A percentile compares a stretch with the other conserved stretches of the same genome.
phyloP scores from a whole-genome alignment of 2,797 vertebrate genomes.

The Liasis olivaceus region DNA sequence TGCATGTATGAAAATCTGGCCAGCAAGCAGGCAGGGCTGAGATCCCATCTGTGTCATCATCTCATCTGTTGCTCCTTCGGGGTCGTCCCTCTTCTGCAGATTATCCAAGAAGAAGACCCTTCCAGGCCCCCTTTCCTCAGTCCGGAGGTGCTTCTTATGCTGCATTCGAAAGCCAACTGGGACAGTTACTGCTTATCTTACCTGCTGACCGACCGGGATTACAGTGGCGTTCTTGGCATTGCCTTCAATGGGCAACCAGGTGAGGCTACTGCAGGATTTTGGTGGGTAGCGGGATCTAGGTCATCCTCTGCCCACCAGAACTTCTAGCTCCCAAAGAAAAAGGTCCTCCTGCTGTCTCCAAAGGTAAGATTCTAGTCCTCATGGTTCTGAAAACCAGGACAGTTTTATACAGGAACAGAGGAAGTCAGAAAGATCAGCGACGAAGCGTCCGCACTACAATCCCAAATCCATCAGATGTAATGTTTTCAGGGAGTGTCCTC shows the following conservation, averaged over 20 bases:
- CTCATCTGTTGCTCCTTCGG: background rate
- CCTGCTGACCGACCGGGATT: conserved; percentile 83
- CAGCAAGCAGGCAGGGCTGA: background rate
- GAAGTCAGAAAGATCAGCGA: too few relatives aligned
- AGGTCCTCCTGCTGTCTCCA: background rate
- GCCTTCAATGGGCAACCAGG: conserved; percentile 81
- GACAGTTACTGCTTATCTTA: conserved; percentile 83
- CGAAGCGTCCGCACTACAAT: too few relatives aligned
- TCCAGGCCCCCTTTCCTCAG: conserved; percentile 71
- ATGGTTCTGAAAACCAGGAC: background rate
- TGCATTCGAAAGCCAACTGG: conserved; percentile 80
- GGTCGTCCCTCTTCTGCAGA: conserved; percentile 55
- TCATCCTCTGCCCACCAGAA: background rate
- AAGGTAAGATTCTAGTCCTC: background rate
- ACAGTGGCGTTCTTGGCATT: conserved; percentile 80
- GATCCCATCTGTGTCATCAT: too few relatives aligned
- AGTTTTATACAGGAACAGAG: too few relatives aligned
- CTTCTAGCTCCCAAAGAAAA: background rate
- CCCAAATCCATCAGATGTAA: too few relatives aligned
- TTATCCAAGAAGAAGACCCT: conserved; percentile 68
- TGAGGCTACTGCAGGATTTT: conserved; percentile 48
- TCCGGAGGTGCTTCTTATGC: conserved; percentile 80
- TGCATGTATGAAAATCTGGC: background rate
- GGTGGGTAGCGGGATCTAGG: background rate
- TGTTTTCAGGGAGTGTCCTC: too few relatives aligned